Conservation (phyloP, 2,797 vertebrate species). For the Lagodon rhomboides region DNA sequence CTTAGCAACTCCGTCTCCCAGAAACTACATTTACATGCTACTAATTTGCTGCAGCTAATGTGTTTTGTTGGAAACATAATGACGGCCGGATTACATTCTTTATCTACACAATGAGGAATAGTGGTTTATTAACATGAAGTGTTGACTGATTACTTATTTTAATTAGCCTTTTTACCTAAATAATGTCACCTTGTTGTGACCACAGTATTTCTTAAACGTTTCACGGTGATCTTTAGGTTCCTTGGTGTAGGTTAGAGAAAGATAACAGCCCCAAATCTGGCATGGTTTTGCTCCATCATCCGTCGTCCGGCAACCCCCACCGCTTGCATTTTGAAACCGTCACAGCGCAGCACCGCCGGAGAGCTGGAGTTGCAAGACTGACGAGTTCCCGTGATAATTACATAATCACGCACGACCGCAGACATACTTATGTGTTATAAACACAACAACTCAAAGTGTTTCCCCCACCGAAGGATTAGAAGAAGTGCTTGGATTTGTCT, state of each 20-base stretch:
- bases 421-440: no score
- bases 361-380: no score
- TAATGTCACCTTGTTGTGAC: neutral
- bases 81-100: neutral
- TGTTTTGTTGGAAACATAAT: neutral
- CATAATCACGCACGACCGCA: no score
- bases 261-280: no score
- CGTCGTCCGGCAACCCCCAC: no score
- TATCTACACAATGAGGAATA: slow-evolving; percentile 1
- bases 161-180: neutral
- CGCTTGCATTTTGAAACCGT: no score
- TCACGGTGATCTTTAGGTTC: neutral
- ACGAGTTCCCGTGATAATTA: no score
- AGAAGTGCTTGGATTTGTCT: no score
- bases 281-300: no score
- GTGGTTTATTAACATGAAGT: neutral
- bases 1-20: neutral
- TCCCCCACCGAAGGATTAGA: no score
- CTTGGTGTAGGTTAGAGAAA: neutral
- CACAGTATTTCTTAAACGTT: neutral
- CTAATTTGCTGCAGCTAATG: neutral
- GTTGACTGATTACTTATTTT: neutral
- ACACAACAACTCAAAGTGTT: no score
- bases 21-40: neutral
- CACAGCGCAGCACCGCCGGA: no score